These are phyloP conservation scores for Pristionchus arcanus DNA, from an alignment of 2,888 invertebrate species.

Conservation along the genomic window DNA sequence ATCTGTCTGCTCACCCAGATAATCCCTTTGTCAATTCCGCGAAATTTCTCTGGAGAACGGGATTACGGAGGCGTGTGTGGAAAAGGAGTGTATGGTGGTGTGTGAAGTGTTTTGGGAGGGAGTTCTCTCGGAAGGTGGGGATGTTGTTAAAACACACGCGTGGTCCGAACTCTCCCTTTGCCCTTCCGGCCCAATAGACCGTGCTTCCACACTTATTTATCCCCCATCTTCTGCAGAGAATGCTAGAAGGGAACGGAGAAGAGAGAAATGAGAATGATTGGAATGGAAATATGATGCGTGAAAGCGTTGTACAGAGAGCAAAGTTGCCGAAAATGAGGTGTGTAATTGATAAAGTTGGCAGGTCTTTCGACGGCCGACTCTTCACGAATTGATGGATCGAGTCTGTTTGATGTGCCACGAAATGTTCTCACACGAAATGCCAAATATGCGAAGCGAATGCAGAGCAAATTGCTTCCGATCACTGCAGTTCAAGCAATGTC, in stretches of 20 bases:
- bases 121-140: background rate
- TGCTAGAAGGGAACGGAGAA: background rate
- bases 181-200: conserved; percentile 1
- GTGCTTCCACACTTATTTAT: background rate
- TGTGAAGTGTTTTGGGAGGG: background rate
- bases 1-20: background rate
- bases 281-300: background rate
- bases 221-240: conserved; percentile 6
- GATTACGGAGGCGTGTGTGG: background rate
- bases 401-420: conserved; percentile 74
- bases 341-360: conserved; percentile 54
- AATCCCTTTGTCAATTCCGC: conserved; percentile 2
- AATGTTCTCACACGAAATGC: conserved; percentile 71
- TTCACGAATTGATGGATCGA: conserved; percentile 72
- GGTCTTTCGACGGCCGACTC: conserved; percentile 69
- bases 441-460: conserved; percentile 72
- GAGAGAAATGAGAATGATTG: background rate
- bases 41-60: background rate
- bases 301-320: background rate
- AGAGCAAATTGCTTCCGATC: conserved; percentile 71
- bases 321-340: background rate
- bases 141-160: background rate
- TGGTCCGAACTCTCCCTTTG: background rate
- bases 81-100: background rate
- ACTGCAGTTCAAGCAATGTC: conserved; percentile 67